Percentiles rank a stretch among this genome's conserved stretches.
Evolutionary conservation across 2,888 invertebrate genomes (phyloP).

Genomic region (Uropetala carovei): DNA sequence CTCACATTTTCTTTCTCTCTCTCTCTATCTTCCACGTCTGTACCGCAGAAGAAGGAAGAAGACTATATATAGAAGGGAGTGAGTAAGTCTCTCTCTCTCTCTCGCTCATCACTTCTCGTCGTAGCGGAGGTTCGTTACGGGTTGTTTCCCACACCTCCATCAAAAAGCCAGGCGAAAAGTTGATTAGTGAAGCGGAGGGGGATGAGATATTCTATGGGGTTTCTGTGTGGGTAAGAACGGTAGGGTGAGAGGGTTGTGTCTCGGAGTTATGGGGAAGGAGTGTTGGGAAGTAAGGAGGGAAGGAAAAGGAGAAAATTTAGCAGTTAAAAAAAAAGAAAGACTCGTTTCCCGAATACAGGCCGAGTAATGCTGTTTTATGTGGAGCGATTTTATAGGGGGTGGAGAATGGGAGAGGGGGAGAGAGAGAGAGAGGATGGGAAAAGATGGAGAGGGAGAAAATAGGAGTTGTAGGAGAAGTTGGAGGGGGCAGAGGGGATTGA

Average conservation of each 20-base stretch:
- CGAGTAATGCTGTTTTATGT: conserved; percentile 24
- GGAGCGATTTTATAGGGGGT: not conserved
- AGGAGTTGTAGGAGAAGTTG: not conserved
- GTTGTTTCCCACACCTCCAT: conserved; percentile 33
- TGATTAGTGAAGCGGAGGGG: conserved; percentile 31
- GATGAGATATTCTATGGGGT: not conserved
- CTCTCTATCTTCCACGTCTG: not conserved
- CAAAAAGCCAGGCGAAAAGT: conserved; percentile 26
- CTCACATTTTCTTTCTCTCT: not conserved
- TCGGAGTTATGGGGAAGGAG: not conserved
- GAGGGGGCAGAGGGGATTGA: not conserved
- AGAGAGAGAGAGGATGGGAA: not conserved
- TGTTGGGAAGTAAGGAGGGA: not conserved
- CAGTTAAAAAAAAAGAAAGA: conserved; percentile 9
- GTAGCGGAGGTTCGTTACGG: conserved; percentile 28
- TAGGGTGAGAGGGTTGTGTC: not conserved
- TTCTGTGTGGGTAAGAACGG: not conserved
- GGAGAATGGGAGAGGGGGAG: not conserved
- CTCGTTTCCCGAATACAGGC: not conserved
- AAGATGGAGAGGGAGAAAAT: not conserved
- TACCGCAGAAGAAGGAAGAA: not conserved
- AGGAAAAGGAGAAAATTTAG: not conserved
- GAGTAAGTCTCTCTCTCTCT: not conserved
- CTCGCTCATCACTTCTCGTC: not conserved
- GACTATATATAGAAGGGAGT: not conserved